Evolutionary conservation across 1,140 invertebrate species (phyloP), one percentile per base, ranked within the genome.

Genomic region (Drosophila subobscura): DNA sequence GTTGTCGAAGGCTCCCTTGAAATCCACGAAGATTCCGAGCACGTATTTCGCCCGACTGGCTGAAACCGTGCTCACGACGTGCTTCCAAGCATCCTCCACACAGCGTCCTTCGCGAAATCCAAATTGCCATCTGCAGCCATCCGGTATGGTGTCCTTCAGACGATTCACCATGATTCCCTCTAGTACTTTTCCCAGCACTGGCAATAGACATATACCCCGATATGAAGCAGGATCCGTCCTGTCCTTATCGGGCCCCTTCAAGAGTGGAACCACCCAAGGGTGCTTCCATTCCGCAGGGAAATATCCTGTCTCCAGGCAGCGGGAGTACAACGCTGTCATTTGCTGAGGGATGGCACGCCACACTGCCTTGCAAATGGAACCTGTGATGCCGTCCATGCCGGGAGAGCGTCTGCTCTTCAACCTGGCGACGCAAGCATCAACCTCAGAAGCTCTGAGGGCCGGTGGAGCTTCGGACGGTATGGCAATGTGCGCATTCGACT

Each of bases 171-270:
- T 66, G 41, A 72, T 60, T 1, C 55, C 60, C 54, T 64, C 65
- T 0, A 68, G 58, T 57, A 73, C 56, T 23, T 72, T 72, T 40
- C 71, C 71, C 44, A 72, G 59, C 0, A 72, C 50, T 10, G 61
- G 61, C n/a, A 66, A 41, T 8, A 72, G 37, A 40, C 68, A 54
- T 16, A 65, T 67, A 8, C 61, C 68, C 1, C 60, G 47, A 10
- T 44, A 63, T 1, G 49, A 67, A 0, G 5, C 22, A 16, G 64
- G 55, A 20, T 67, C 57, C 23, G 29, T n/a, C 44, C 54, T 52
- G 2, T 57, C 47, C 60, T 56, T 56, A 4, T 63, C 58, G 20
- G 52, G 57, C 4, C 57, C 57, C 27, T 63, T 55, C 12, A 70
- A 46, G 2, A 57, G 47, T 7, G 47, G 45, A n/a, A 64, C 46